Conservation (phyloP, 1,140 invertebrate species). For the Macrosteles quadrilineatus region DNA sequence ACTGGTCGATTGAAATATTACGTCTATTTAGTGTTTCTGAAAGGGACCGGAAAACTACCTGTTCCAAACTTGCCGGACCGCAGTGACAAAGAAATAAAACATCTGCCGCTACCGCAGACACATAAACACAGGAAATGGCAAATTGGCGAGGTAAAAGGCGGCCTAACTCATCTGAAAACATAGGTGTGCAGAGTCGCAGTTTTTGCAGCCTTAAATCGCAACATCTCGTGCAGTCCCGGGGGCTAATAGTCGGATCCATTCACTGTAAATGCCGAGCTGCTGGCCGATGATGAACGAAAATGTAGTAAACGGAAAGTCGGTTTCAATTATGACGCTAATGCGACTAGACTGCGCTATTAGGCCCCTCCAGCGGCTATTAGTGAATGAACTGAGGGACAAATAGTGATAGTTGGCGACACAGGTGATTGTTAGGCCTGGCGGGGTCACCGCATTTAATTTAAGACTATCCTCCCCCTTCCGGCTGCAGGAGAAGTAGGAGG, state of each 20-base stretch:
- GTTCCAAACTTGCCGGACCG: too few species aligned
- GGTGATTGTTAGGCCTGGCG: neutral
- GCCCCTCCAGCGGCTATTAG: too few species aligned
- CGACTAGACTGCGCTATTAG: neutral
- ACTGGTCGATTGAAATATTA: too few species aligned
- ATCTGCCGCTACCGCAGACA: too few species aligned
- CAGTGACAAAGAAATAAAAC: too few species aligned
- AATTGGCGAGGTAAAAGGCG: too few species aligned
- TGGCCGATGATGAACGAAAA: conserved; percentile 7
- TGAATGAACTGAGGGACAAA: neutral
- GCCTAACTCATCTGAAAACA: too few species aligned
- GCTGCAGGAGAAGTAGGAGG: neutral
- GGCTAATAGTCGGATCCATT: conserved; percentile 13
- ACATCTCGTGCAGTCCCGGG: neutral
- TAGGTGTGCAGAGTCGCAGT: too few species aligned
- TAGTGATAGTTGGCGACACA: conserved; percentile 2
- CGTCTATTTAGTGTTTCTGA: too few species aligned
- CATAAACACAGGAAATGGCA: too few species aligned
- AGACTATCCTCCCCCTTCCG: conserved; percentile 11
- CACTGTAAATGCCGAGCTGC: neutral
- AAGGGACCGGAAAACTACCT: too few species aligned
- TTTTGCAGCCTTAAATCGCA: too few species aligned
- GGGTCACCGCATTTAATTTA: conserved; percentile 4
- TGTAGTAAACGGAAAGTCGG: neutral
- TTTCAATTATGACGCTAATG: conserved; percentile 5